phyloP scores from a whole-genome alignment of 1,140 invertebrate species.

The Pararge aegeria region DNA sequence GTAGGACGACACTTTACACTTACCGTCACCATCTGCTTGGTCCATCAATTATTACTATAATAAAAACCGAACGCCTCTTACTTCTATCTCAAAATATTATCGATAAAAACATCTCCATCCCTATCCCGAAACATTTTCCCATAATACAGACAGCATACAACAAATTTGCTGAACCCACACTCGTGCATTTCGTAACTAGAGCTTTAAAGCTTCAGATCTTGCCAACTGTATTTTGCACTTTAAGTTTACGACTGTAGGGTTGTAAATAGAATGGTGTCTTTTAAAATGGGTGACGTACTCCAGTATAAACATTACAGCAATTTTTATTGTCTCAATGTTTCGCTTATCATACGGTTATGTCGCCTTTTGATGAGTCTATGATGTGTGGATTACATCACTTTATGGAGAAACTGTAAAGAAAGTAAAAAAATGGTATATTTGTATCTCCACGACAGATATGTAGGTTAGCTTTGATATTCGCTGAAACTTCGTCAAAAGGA shows the following conservation, averaged over 20 bases:
- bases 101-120: conserved; percentile 28
- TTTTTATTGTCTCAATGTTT: conserved; percentile 38
- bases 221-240: conserved; percentile 16
- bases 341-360: conserved; percentile 13
- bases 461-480: too few species aligned
- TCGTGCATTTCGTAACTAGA: conserved; percentile 36
- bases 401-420: neutral
- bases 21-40: too few species aligned
- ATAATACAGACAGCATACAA: conserved; percentile 36
- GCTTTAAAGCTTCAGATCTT: conserved; percentile 42
- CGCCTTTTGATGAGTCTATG: neutral
- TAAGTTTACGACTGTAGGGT: conserved; percentile 18
- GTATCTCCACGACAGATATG: too few species aligned
- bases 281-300: conserved; percentile 24
- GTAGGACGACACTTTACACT: too few species aligned
- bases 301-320: conserved; percentile 24
- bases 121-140: conserved; percentile 43
- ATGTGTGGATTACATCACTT: neutral
- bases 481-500: too few species aligned
- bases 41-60: too few species aligned
- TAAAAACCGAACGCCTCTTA: too few species aligned
- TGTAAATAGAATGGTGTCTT: conserved; percentile 11
- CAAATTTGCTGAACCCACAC: conserved; percentile 44
- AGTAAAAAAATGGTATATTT: neutral
- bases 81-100: too few species aligned